Evolutionary conservation across 2,797 vertebrate genomes (phyloP).

Genomic region (Carduelis carduelis): DNA sequence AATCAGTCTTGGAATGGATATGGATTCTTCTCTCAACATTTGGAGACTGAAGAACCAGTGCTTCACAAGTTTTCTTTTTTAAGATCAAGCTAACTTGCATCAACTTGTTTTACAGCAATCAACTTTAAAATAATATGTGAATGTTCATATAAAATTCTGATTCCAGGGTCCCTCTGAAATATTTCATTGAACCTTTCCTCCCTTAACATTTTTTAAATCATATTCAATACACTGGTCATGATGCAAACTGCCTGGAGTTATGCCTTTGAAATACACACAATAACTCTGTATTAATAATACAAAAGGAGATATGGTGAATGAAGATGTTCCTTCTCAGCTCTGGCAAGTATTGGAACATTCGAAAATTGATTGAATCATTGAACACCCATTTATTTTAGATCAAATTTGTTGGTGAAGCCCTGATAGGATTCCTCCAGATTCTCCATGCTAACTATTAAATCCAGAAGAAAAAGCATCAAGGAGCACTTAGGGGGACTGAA

Average conservation of each 20-base stretch:
- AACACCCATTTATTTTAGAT: background rate
- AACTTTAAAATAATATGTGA: background rate
- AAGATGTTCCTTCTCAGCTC: background rate
- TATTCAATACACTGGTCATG: background rate
- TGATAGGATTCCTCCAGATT: background rate
- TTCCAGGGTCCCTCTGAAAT: background rate
- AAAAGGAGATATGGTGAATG: background rate
- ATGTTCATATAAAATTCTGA: background rate
- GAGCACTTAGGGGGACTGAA: background rate
- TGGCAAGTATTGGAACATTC: background rate
- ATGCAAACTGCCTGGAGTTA: background rate
- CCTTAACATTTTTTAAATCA: background rate
- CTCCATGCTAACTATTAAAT: background rate
- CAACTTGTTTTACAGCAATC: background rate
- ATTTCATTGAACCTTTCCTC: background rate
- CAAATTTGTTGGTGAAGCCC: background rate
- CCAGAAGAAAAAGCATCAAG: background rate
- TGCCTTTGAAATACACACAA: background rate
- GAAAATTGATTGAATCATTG: background rate
- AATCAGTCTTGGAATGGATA: background rate
- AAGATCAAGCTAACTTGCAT: background rate
- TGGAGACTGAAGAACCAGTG: background rate
- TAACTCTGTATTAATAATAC: background rate
- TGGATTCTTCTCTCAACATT: background rate
- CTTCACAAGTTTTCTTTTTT: background rate